Percentiles rank a stretch among this genome's conserved stretches.
These are phyloP conservation scores for Myzus persicae DNA, from an alignment of 1,140 invertebrate genomes.

Conservation along the genomic window DNA sequence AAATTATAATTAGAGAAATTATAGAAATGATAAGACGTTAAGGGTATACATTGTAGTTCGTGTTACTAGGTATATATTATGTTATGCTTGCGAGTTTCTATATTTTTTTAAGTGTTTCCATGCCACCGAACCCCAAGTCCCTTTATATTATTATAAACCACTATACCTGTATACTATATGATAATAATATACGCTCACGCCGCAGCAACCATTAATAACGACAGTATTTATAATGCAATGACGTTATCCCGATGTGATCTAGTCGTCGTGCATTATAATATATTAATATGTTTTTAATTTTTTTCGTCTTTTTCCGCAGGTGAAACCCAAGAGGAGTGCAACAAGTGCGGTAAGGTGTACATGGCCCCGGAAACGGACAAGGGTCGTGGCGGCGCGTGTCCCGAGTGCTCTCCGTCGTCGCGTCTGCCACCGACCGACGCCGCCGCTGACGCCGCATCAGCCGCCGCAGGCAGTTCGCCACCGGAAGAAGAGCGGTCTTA, in stretches of 20 bases:
- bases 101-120: not conserved
- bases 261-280: not conserved
- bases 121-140: not conserved
- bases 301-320: slow-evolving; percentile 7
- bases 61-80: not conserved
- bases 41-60: not conserved
- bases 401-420: slow-evolving; percentile 7
- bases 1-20: too few species aligned
- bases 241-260: not conserved
- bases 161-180: not conserved
- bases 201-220: too few species aligned
- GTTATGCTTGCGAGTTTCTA: not conserved
- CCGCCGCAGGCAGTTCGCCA: not conserved
- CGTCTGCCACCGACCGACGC: not conserved
- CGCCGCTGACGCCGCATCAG: not conserved
- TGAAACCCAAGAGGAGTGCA: slow-evolving; percentile 45
- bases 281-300: not conserved
- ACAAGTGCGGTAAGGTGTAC: slow-evolving; percentile 48
- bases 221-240: not conserved
- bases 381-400: slow-evolving; percentile 29
- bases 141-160: not conserved
- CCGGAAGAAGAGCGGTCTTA: not conserved
- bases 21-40: not conserved
- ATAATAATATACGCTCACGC: not conserved
- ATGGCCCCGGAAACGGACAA: slow-evolving; percentile 52